Conservation (phyloP, 2,888 invertebrate species). For the Saturnia japonica region DNA sequence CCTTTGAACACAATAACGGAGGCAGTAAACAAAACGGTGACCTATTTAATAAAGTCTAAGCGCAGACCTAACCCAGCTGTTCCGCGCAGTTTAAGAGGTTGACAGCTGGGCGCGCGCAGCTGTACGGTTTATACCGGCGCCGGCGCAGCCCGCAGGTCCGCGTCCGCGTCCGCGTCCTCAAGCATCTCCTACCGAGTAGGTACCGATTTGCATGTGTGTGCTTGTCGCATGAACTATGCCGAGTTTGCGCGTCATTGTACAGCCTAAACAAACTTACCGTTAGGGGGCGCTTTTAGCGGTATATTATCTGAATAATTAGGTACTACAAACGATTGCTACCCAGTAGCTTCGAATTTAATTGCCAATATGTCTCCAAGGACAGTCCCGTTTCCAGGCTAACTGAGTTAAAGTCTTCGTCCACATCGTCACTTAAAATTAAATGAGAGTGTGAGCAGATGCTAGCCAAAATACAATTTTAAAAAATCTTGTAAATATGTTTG, state of each 20-base stretch:
- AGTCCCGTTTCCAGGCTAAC: too few relatives aligned
- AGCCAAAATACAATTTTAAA: too few relatives aligned
- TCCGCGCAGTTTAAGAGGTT: conserved; percentile 6
- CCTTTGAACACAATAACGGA: not conserved
- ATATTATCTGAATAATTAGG: too few relatives aligned
- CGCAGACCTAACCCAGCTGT: conserved; percentile 11
- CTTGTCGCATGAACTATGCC: not conserved
- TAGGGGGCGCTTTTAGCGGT: not conserved
- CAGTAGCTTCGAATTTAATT: too few relatives aligned
- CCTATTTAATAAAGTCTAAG: conserved; percentile 10
- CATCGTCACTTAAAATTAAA: too few relatives aligned
- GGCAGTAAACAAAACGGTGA: conserved; percentile 2
- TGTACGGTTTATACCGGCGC: not conserved
- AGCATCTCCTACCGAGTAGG: too few relatives aligned
- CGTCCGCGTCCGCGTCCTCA: conserved; percentile 2
- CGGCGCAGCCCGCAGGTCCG: too few relatives aligned
- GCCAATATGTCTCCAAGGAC: too few relatives aligned
- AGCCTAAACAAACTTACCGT: not conserved
- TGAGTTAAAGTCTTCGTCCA: too few relatives aligned
- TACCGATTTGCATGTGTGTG: conserved; percentile 17
- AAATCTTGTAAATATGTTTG: too few relatives aligned
- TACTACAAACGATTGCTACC: too few relatives aligned
- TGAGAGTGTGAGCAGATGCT: too few relatives aligned
- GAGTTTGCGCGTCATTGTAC: not conserved
- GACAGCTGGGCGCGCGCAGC: conserved; percentile 16